A percentile compares a stretch with the other conserved stretches of the same genome.
Evolutionary conservation across 2,797 vertebrate genomes (phyloP).

Genomic region (Hydrophis major): DNA sequence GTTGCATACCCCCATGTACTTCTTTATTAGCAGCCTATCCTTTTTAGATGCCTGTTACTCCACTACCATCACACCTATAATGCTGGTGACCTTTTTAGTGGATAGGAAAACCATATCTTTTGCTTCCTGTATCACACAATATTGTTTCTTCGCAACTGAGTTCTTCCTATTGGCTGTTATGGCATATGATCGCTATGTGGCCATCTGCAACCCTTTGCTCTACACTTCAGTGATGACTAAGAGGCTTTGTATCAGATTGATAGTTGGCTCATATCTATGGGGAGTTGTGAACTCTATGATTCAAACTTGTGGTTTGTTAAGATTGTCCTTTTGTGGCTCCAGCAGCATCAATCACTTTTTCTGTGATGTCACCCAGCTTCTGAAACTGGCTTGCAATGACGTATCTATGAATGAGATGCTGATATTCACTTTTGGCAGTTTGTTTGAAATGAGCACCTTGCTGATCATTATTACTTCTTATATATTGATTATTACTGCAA

Average conservation of each 20-base stretch:
- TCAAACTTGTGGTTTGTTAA: slow-evolving; percentile 19
- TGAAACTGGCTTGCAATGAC: slow-evolving; percentile 29
- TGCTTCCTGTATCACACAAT: neutral
- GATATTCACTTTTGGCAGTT: slow-evolving; percentile 2
- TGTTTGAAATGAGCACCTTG: slow-evolving; percentile 21
- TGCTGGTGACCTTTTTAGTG: slow-evolving; percentile 11
- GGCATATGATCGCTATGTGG: slow-evolving; percentile 18
- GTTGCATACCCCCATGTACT: slow-evolving; percentile 35
- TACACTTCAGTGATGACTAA: slow-evolving; percentile 5
- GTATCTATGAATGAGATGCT: neutral
- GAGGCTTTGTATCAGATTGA: neutral
- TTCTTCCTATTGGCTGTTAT: slow-evolving; percentile 25
- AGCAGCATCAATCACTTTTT: slow-evolving; percentile 25
- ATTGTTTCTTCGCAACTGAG: slow-evolving; percentile 15
- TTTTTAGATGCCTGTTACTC: slow-evolving; percentile 17
- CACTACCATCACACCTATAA: slow-evolving; percentile 18
- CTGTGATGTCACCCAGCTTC: slow-evolving; percentile 22
- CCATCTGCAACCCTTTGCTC: slow-evolving; percentile 22
- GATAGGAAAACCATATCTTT: neutral
- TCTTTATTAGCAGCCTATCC: slow-evolving; percentile 17
- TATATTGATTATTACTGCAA: neutral
- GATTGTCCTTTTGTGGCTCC: slow-evolving; percentile 24
- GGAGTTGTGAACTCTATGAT: slow-evolving; percentile 11
- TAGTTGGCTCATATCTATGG: neutral
- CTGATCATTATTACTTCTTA: slow-evolving; percentile 17